phyloP scores from a whole-genome alignment of 2,113 vertebrate species.

The Vidua chalybeata region DNA sequence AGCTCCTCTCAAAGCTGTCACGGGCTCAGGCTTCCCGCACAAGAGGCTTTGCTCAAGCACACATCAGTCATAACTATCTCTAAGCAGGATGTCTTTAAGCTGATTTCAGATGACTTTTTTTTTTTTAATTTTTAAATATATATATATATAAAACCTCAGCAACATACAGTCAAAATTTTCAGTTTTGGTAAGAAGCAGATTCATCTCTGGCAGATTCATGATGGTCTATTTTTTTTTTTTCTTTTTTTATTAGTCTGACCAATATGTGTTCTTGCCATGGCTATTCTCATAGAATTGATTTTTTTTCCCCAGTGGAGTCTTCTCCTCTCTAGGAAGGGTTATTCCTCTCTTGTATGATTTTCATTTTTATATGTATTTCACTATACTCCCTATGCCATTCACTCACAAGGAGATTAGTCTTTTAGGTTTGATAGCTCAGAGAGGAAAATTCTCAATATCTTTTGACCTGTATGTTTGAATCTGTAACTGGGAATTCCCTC shows the following conservation, averaged over 20 bases:
- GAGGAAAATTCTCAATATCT: not conserved
- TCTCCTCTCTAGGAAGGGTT: not conserved
- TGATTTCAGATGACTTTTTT: not conserved
- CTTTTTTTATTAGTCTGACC: not conserved
- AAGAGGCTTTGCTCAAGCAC: not conserved
- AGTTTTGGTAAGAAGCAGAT: not conserved
- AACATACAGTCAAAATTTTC: not conserved
- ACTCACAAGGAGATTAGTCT: not conserved
- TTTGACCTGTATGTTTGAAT: not conserved
- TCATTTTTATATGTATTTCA: not conserved
- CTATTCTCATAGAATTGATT: not conserved
- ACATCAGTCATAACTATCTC: accelerated
- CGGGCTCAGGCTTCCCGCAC: not conserved
- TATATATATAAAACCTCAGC: not conserved
- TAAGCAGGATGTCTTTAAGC: not conserved
- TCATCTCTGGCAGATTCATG: not conserved
- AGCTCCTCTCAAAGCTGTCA: not conserved
- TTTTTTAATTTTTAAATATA: too few relatives aligned
- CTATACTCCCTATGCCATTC: not conserved
- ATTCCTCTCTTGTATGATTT: not conserved
- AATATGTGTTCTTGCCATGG: not conserved
- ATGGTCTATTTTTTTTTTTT: not conserved
- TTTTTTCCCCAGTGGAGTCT: accelerated
- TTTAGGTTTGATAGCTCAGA: not conserved
- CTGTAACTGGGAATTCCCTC: not conserved